phyloP scores from a whole-genome alignment of 2,113 vertebrate species.

The Neodon shergylaensis region DNA sequence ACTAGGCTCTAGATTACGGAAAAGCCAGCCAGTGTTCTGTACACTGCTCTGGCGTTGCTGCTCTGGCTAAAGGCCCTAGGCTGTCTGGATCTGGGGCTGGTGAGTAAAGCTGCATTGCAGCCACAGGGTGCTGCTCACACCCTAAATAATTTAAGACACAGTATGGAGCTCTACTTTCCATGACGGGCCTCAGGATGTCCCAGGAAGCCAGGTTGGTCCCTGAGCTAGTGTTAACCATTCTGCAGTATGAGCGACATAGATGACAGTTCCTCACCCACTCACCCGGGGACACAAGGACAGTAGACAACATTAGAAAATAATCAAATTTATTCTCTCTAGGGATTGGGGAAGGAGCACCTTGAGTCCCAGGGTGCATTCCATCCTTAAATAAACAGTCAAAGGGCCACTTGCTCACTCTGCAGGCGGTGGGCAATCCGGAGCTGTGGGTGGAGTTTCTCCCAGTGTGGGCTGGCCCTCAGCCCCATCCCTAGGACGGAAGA shows the following conservation, averaged over 20 bases:
- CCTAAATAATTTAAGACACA: background rate
- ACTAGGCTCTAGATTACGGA: too few species aligned
- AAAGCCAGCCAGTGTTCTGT: background rate
- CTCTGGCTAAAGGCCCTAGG: background rate
- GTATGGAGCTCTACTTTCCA: background rate
- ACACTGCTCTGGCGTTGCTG: background rate
- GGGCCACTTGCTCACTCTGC: conserved; percentile 55
- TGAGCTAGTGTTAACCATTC: background rate
- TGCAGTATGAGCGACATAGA: background rate
- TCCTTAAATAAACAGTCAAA: conserved; percentile 76
- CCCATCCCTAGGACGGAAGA: conserved; percentile 87
- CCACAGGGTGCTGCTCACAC: background rate
- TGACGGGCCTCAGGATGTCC: background rate
- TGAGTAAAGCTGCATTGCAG: background rate
- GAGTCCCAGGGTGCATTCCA: conserved; percentile 58
- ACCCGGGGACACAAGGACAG: conserved; percentile 36
- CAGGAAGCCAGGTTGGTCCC: background rate
- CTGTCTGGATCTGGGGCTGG: background rate
- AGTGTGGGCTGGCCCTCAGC: conserved; percentile 60
- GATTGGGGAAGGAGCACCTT: conserved; percentile 32
- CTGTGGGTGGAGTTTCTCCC: conserved; percentile 61
- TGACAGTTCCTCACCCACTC: conserved; percentile 18
- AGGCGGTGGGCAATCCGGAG: conserved; percentile 61
- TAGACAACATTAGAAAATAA: conserved; percentile 85
- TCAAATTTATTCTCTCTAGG: conserved; percentile 84